Base-by-base conservation (phyloP, 2,113 vertebrate species). In the Oreotragus oreotragus region DNA sequence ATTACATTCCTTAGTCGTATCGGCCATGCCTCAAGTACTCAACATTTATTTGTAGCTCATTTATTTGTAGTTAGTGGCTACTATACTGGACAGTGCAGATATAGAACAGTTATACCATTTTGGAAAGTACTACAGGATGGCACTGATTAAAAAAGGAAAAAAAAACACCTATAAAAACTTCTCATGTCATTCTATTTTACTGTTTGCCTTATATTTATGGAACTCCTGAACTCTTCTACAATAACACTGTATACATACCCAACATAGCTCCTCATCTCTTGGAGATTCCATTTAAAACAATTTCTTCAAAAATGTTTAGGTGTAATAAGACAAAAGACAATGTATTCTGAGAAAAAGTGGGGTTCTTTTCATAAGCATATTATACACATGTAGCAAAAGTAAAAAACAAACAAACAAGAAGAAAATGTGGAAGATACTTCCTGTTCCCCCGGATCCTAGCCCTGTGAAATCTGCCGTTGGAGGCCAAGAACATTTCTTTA, bases 401-500 rank as follows among this genome's bases (percentile, higher is more conserved):
- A 51, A 57, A 84, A 91, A 39, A 76, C 36, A 43, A 6, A 6
- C 36, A 43, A 66, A 25, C 21, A 70, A 91, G 55, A 96, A 25
- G 25, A 81, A 84, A 91, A 58, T 36, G 30, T 17, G 2, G 57
- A 55, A 43, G 49, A 10, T 17, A 83, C 21, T 57, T 25, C 11
- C 27, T 13, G 2, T 10, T 57, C 28, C 81, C 73, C n/a, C 96
- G 88, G 97, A 33, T 33, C 51, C 1, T 62, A 91, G 96, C 86
- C 96, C 91, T 96, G 28, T 73, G 96, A 98, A 98, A 96, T 70
- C 84, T 60, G 49, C 36, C 25, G 55, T 51, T 45, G 47, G 7
- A 93, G 19, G 96, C 95, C 97, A 98, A 98, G 98, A 98, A 98
- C 94, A 98, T 98, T 98, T 98, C 97, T 98, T 92, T 94, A 92